Percentiles rank a stretch among this genome's conserved stretches.
These are phyloP conservation scores for Erethizon dorsatum DNA, from an alignment of 2,797 vertebrate species.

Conservation along the genomic window DNA sequence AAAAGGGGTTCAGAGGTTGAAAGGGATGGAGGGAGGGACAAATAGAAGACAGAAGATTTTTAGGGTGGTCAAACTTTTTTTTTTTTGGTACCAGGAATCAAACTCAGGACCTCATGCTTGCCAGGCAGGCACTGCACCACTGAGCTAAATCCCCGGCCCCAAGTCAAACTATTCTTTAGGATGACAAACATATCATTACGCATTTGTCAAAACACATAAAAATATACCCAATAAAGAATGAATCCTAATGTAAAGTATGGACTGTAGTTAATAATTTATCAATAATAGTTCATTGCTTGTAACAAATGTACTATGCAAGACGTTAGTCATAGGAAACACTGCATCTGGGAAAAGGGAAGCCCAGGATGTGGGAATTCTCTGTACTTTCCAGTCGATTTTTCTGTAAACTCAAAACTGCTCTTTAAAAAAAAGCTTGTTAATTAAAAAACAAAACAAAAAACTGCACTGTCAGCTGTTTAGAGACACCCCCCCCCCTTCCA, in stretches of 20 bases:
- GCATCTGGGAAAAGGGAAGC: not conserved
- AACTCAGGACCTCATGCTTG: too few species aligned
- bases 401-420: conserved; percentile 35
- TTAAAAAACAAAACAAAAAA: conserved; percentile 7
- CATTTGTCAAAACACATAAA: not conserved
- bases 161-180: not conserved
- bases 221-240: not conserved
- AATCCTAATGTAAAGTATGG: not conserved
- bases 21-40: not conserved
- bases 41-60: not conserved
- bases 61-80: not conserved
- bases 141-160: too few species aligned
- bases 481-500: not conserved
- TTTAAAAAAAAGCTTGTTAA: conserved; percentile 2
- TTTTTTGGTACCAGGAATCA: too few species aligned
- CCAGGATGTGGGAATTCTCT: not conserved
- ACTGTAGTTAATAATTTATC: not conserved
- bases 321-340: not conserved
- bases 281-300: not conserved
- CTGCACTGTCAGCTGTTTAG: not conserved
- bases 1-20: not conserved
- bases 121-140: too few species aligned
- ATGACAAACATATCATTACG: not conserved
- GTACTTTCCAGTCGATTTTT: conserved; percentile 66
- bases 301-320: not conserved